Percentiles rank a stretch among this genome's conserved stretches.
Conservation (phyloP, 2,888 invertebrate species). For the Dryadula phaetusa region DNA sequence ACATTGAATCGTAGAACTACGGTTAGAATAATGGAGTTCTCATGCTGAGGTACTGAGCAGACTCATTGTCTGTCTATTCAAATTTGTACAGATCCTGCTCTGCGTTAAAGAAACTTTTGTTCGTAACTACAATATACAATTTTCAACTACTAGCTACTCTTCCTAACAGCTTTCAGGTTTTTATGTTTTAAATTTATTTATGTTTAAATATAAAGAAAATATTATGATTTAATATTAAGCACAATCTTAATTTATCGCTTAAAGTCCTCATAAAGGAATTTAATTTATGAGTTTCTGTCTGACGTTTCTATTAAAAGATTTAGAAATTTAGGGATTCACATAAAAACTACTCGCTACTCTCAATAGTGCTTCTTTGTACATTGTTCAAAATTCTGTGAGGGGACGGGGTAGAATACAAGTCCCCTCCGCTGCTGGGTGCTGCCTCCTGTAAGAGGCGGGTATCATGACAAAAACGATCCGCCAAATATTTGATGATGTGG, state of each 20-base stretch:
- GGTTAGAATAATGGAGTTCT: slow-evolving; percentile 66
- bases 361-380: background rate
- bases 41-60: slow-evolving; percentile 55
- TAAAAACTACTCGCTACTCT: too few relatives aligned
- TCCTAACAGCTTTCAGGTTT: background rate
- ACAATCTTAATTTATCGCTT: too few relatives aligned
- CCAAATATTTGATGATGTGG: too few relatives aligned
- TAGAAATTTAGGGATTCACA: too few relatives aligned
- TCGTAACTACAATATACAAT: slow-evolving; percentile 1
- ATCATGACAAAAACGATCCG: too few relatives aligned
- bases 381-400: too few relatives aligned
- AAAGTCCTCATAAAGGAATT: too few relatives aligned
- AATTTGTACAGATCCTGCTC: slow-evolving; percentile 57
- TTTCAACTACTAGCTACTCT: background rate
- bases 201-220: background rate
- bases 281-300: too few relatives aligned
- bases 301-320: too few relatives aligned
- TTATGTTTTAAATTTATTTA: background rate
- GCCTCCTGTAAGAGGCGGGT: too few relatives aligned
- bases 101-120: slow-evolving; percentile 17
- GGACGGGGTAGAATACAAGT: too few relatives aligned
- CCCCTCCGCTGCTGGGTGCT: too few relatives aligned
- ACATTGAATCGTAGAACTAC: slow-evolving; percentile 36
- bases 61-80: slow-evolving; percentile 61
- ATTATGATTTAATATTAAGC: background rate